These are phyloP conservation scores for Dasysyrphus albostriatus DNA, from an alignment of 2,888 invertebrate genomes.

Conservation along the genomic window DNA sequence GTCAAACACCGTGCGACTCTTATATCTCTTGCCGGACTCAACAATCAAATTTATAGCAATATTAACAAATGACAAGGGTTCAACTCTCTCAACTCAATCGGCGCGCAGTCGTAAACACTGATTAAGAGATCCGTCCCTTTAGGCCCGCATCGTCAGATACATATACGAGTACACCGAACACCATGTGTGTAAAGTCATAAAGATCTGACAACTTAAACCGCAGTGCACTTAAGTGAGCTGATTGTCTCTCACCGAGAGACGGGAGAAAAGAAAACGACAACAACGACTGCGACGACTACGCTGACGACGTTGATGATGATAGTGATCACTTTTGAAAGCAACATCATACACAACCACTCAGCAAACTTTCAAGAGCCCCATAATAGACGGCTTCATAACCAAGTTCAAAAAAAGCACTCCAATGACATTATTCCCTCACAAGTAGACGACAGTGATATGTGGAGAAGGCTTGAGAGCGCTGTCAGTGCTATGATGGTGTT, in stretches of 20 bases:
- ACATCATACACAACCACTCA: slow-evolving; percentile 68
- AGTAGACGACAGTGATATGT: slow-evolving; percentile 58
- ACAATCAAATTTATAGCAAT: slow-evolving; percentile 79
- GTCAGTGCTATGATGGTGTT: slow-evolving; percentile 37
- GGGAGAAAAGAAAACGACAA: slow-evolving; percentile 6
- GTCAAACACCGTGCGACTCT: slow-evolving; percentile 46
- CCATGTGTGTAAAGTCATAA: slow-evolving; percentile 66
- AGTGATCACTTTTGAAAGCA: slow-evolving; percentile 62
- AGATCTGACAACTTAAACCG: slow-evolving; percentile 73
- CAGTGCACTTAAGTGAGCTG: slow-evolving; percentile 73
- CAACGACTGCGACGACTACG: slow-evolving; percentile 34
- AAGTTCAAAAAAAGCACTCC: slow-evolving; percentile 51
- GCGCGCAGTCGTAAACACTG: slow-evolving; percentile 74
- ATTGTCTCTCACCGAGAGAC: slow-evolving; percentile 64
- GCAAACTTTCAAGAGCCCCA: slow-evolving; percentile 61
- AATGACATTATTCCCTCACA: slow-evolving; percentile 34
- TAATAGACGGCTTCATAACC: slow-evolving; percentile 65
- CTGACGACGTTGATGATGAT: slow-evolving; percentile 47
- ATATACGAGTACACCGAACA: background rate
- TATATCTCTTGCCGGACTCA: slow-evolving; percentile 71
- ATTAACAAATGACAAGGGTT: slow-evolving; percentile 74
- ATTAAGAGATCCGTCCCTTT: slow-evolving; percentile 75
- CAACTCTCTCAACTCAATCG: slow-evolving; percentile 63
- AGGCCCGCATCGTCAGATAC: slow-evolving; percentile 52
- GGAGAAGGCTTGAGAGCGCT: slow-evolving; percentile 45